Base-by-base conservation (phyloP, 2,113 vertebrate genomes). In the Datnioides undecimradiatus region DNA sequence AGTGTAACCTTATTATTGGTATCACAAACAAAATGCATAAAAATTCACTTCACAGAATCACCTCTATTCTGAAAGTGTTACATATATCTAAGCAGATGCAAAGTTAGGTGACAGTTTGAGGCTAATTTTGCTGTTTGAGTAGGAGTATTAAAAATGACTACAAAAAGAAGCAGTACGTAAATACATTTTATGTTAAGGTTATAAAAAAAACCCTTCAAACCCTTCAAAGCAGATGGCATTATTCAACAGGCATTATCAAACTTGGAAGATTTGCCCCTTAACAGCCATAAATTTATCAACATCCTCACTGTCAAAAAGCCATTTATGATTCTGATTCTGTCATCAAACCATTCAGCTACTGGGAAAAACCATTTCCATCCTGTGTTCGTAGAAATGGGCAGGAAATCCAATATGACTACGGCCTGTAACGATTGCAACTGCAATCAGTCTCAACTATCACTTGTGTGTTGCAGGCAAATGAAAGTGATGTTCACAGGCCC, bases 391-490 rank as follows among this genome's bases (percentile, higher is more conserved):
- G 3, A 40, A 38, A 29, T 19, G 9, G 13, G 38, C 17, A 25
- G 10, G 17, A 31, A 8, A 52, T 4, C 23, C 4, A 0, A 0
- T 13, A 3, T 12, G 9, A 10, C 25, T n/a, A 34, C 0, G 11
- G 23, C 31, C 29, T 36, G 21, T 5, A 3, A 69, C 16, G 12
- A 5, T 4, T 40, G 3, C 14, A 54, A 41, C 0, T 40, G 23
- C 45, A 40, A 21, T 8, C 5, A 51, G 1, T 41, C 29, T 11
- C n/a, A 40, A 41, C 29, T 31, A 60, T 34, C 54, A 2, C 49
- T 52, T 55, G 6, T 27, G 27, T 52, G 13, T 3, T 2, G 31
- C 1, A 6, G 6, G n/a, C 36, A 54, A 12, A 41, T 19, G 6
- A 13, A 25, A 12, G 25, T 31, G 25, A 8, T 11, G 17, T 8